Conservation (phyloP, 2,888 invertebrate genomes). For the Tethea ocularis region DNA sequence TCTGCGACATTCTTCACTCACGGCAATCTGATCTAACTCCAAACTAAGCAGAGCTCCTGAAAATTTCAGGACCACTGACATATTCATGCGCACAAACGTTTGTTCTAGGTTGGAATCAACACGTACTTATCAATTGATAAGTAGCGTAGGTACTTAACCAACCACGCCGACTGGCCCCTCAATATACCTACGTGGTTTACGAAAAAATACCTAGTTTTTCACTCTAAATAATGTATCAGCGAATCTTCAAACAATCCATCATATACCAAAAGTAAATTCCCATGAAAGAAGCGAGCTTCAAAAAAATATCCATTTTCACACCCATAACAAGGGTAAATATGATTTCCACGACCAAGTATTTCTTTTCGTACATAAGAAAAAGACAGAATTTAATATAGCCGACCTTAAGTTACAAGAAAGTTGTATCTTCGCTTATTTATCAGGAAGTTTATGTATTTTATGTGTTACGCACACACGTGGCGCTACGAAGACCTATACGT, state of each 20-base stretch:
- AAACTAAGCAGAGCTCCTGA: no score
- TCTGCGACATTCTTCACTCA: no score
- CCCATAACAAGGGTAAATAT: slow-evolving; percentile 42
- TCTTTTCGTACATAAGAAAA: slow-evolving; percentile 62
- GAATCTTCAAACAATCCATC: slow-evolving; percentile 5
- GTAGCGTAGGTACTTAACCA: no score
- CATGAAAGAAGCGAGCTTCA: slow-evolving; percentile 28
- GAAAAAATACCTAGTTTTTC: background rate
- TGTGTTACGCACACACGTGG: slow-evolving; percentile 53
- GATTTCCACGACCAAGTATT: slow-evolving; percentile 67
- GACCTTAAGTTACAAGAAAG: slow-evolving; percentile 70
- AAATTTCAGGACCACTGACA: no score
- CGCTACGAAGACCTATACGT: slow-evolving; percentile 50
- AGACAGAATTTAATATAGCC: slow-evolving; percentile 80
- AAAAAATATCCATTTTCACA: slow-evolving; percentile 35
- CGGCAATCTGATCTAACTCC: no score
- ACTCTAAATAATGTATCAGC: background rate
- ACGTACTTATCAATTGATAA: no score
- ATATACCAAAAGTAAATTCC: background rate
- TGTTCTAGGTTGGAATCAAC: no score
- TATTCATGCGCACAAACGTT: no score
- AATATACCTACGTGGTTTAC: no score
- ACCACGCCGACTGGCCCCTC: no score
- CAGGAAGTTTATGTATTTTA: slow-evolving; percentile 78
- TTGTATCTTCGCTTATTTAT: slow-evolving; percentile 79